Evolutionary conservation across 1,140 invertebrate species (phyloP).

Genomic region (Amyelois transitella): DNA sequence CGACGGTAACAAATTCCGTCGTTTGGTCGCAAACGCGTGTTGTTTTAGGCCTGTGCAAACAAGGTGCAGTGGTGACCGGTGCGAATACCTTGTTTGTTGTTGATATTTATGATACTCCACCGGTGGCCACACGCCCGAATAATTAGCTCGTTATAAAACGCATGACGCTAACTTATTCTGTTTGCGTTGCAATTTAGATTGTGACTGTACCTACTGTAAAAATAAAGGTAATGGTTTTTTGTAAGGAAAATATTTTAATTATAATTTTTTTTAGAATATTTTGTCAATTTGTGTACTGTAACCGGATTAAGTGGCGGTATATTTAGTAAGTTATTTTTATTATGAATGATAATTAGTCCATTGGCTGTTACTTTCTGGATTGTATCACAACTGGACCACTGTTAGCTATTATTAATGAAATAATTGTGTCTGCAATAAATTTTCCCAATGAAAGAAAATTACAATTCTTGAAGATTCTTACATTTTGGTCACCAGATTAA

Average conservation of each 20-base stretch:
- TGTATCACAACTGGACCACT: too few species aligned
- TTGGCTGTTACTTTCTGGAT: too few species aligned
- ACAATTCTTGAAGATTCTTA: too few species aligned
- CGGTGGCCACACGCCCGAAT: conserved; percentile 55
- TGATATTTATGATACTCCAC: conserved; percentile 60
- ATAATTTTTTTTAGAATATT: background rate
- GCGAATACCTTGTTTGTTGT: conserved; percentile 62
- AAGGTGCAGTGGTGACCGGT: conserved; percentile 60
- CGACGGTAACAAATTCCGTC: conserved; percentile 62
- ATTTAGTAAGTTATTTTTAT: too few species aligned
- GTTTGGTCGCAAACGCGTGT: conserved; percentile 62
- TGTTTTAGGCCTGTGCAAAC: conserved; percentile 70
- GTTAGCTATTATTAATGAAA: too few species aligned
- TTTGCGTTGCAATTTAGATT: conserved; percentile 17
- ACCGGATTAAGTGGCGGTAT: too few species aligned
- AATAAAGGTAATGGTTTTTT: too few species aligned
- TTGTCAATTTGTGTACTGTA: background rate
- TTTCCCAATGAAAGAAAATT: too few species aligned
- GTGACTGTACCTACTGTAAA: conserved; percentile 21
- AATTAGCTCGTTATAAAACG: conserved; percentile 69
- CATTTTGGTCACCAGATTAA: too few species aligned
- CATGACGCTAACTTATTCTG: conserved; percentile 32
- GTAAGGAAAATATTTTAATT: background rate
- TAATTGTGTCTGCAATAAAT: too few species aligned
- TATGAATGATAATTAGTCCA: too few species aligned